These are phyloP conservation scores for Drosophila subobscura DNA, from an alignment of 1,140 invertebrate species.

Conservation along the genomic window DNA sequence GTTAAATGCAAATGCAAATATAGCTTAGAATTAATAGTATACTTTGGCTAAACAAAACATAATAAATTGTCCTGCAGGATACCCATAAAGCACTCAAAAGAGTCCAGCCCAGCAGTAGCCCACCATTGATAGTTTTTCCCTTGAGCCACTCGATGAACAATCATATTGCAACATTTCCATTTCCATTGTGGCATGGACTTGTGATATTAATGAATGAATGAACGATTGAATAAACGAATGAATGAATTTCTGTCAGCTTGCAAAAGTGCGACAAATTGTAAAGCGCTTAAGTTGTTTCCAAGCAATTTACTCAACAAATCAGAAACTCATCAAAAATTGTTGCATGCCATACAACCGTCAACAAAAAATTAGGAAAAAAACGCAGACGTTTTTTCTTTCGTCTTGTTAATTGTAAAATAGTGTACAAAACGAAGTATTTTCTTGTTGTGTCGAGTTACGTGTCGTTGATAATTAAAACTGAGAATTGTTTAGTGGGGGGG, in stretches of 20 bases:
- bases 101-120: no score
- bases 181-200: neutral
- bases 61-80: conserved; percentile 25
- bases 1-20: no score
- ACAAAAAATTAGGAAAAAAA: conserved; percentile 26
- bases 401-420: conserved; percentile 36
- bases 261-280: conserved; percentile 57
- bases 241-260: conserved; percentile 21
- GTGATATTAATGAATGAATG: conserved; percentile 6
- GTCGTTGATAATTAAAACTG: conserved; percentile 58
- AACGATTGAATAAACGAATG: conserved; percentile 24
- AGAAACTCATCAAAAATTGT: conserved; percentile 56
- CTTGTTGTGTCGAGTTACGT: conserved; percentile 35
- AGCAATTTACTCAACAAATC: conserved; percentile 51
- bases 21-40: neutral
- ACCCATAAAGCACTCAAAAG: conserved; percentile 1
- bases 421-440: conserved; percentile 10
- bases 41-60: conserved; percentile 13
- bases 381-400: conserved; percentile 4
- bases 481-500: conserved; percentile 27
- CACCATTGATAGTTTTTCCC: no score
- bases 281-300: conserved; percentile 50
- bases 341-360: conserved; percentile 48
- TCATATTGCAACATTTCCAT: neutral
- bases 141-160: no score